Evolutionary conservation across 2,888 invertebrate species (phyloP), one percentile per base, ranked within the genome.

Genomic region (Ornithoptera priamus): DNA sequence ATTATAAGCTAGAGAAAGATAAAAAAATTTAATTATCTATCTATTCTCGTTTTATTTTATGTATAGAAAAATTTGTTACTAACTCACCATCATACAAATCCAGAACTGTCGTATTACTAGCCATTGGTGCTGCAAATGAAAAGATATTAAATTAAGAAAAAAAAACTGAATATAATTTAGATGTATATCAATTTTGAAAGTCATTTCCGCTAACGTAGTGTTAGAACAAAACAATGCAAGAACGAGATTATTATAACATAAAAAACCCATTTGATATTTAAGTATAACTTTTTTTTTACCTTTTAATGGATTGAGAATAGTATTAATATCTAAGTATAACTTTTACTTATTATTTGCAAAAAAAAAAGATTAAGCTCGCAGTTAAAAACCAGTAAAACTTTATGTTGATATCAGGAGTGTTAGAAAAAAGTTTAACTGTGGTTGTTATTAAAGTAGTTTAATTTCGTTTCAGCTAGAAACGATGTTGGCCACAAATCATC

Each of bases 81-180:
- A 64, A 62, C 85, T 81, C 80, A 92, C 92, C 89, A 85, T 95
- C 94, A 84, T 95, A 94, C 83, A 94, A 92, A 86, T 95, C 95
- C 84, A 95, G 87, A 80, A 94, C 93, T 73, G 95, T 93, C 77
- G 93, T 93, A 78, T 95, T 94, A 81, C 93, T 93, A 73, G 94
- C 84, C 78, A 95, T 89, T 75, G 95, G 95, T 86, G 96, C 95
- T 96, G 94, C 77, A 95, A 95, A 30, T 30, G 30, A 30, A 30
- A 30, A 30, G 5, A 30, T 5, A 30, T 30, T 3, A 30, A 30
- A 30, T 3, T 30, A 30, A 30, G 2, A 5, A 30, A 79, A 84
- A 85, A 85, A 58, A 56, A 18, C 17, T 12, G 18, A 30, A 60
- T 10, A 60, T 15, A 15, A 60, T 18, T 3, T 53, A n/a, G 5